Base-by-base conservation (phyloP, 2,113 vertebrate species). In the Conger conger region DNA sequence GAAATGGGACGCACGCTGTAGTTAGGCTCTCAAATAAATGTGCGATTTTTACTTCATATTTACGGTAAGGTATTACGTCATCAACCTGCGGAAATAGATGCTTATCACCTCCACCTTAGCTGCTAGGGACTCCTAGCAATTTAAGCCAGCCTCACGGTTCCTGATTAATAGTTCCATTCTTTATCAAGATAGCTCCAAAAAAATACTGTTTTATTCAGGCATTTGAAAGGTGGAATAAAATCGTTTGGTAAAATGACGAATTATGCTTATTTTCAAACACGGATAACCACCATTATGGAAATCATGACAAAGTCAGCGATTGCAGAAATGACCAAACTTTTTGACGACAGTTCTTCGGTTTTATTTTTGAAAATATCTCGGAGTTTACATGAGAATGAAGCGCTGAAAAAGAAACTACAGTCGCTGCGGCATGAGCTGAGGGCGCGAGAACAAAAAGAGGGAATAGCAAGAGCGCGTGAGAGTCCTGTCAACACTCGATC, bases 271-370 rank as follows among this genome's bases (percentile, higher is more conserved):
- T 94, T 94, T 86, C 93, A 93, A 45, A 87, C 86, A 79, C 92
- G 94, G 92, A 81, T 95, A 15, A 54, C 92, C 87, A 91, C 93
- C 85, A 90, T 94, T 82, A 89, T 94, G 92, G 94, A 95, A 83
- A 73, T 92, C 8, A 57, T 94, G 73, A 91, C 94, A 30, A 87
- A 89, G 86, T 93, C 94, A 1, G 94, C 94, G 0, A 90, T 88
- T 79, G 90, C 86, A 80, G 94, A 95, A 86, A 95, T 95, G 2
- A 86, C 91, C 87, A 89, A 92, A 84, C 90, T 92, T 0, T 93
- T 95, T 85, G 93, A 92, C 0, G 91, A 92, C 85, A 88, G 92
- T 89, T 93, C 92, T 86, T 91, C 92, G 42, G 88, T 92, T 54
- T 88, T 94, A 6, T 91, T 90, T 35, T 15, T 93, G 82, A 93